Percentiles rank a stretch among this genome's conserved stretches.
phyloP scores from a whole-genome alignment of 2,888 invertebrate species.

The Synergus gifuensis region DNA sequence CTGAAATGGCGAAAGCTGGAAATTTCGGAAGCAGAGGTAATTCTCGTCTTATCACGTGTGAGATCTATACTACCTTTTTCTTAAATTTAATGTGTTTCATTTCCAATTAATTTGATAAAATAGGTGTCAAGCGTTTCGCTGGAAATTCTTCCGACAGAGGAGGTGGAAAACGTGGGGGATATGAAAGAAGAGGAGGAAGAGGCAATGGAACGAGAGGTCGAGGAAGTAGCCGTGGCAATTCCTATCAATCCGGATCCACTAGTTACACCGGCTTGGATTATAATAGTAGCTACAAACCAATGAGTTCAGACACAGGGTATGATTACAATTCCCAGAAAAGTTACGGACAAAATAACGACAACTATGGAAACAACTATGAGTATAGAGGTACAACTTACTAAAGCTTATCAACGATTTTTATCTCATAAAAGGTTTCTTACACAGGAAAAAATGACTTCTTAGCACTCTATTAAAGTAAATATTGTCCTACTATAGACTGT shows the following conservation, averaged over 20 bases:
- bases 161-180: conserved; percentile 45
- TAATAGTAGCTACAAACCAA: conserved; percentile 46
- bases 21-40: conserved; percentile 56
- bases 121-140: conserved; percentile 54
- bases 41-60: neutral
- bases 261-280: conserved; percentile 51
- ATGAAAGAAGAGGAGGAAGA: conserved; percentile 42
- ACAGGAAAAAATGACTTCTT: conserved; percentile 8
- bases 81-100: neutral
- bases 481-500: conserved; percentile 25
- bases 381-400: conserved; percentile 47
- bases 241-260: conserved; percentile 44
- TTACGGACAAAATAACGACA: conserved; percentile 49
- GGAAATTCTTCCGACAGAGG: conserved; percentile 43
- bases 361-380: conserved; percentile 48
- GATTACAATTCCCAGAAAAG: conserved; percentile 50
- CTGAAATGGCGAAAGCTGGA: conserved; percentile 72
- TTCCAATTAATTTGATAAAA: neutral
- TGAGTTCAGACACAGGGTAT: conserved; percentile 43
- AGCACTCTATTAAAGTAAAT: conserved; percentile 14
- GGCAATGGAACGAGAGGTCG: conserved; percentile 51
- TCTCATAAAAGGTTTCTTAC: neutral
- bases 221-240: conserved; percentile 45
- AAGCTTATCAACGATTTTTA: neutral
- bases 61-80: conserved; percentile 4